A percentile compares a stretch with the other conserved stretches of the same genome.
Evolutionary conservation across 2,113 vertebrate species (phyloP).

Genomic region (Sinocyclocheilus anshuiensis): DNA sequence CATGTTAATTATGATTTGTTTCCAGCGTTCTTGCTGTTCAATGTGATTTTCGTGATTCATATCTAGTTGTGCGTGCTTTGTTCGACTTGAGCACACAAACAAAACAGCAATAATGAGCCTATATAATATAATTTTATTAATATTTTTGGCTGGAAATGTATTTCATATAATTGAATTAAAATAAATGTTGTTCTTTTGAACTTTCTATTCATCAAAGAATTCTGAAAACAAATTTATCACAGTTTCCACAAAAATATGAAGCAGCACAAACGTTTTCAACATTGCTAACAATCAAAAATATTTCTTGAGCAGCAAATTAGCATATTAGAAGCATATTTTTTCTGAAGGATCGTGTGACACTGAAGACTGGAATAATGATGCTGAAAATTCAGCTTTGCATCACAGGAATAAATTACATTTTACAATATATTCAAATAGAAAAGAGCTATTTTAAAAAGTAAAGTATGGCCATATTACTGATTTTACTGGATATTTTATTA

Average conservation of each 20-base stretch:
- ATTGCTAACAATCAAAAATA: not conserved
- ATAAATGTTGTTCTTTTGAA: not conserved
- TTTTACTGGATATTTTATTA: not conserved
- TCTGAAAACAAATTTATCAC: not conserved
- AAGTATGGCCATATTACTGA: not conserved
- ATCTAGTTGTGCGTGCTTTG: slow-evolving; percentile 28
- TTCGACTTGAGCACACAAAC: slow-evolving; percentile 38
- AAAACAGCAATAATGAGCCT: not conserved
- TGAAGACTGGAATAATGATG: not conserved
- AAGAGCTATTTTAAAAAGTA: too few relatives aligned
- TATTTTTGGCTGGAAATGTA: not conserved
- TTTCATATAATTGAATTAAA: not conserved
- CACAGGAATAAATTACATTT: too few relatives aligned
- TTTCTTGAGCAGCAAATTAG: not conserved
- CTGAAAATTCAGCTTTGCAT: not conserved
- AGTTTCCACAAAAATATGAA: not conserved
- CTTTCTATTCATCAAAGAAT: not conserved
- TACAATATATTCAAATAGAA: not conserved
- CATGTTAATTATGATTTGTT: slow-evolving; percentile 40
- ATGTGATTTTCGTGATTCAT: slow-evolving; percentile 28
- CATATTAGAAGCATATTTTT: not conserved
- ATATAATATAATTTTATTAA: not conserved
- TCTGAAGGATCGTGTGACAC: not conserved
- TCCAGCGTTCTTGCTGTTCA: slow-evolving; percentile 32
- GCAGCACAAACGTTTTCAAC: too few relatives aligned